These are phyloP conservation scores for Tinea trinotella DNA, from an alignment of 2,888 invertebrate species.

Conservation along the genomic window DNA sequence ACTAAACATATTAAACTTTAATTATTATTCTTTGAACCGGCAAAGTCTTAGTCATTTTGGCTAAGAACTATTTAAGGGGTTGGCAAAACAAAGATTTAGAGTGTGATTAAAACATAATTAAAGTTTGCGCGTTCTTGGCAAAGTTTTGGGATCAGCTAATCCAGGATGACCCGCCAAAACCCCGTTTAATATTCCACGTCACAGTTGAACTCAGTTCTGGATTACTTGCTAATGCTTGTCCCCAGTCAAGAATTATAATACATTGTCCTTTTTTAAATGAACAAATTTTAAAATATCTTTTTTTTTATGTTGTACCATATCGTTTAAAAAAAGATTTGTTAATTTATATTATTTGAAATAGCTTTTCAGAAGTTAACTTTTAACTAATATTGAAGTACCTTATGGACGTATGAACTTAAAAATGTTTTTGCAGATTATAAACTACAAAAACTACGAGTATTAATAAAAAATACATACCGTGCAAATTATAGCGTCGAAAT, in stretches of 20 bases:
- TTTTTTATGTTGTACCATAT: background rate
- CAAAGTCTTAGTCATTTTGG: background rate
- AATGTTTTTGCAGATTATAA: too few species aligned
- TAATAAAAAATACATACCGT: too few species aligned
- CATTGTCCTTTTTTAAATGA: too few species aligned
- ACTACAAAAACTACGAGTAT: too few species aligned
- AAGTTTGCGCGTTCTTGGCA: constrained; percentile 39
- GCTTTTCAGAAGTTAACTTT: too few species aligned
- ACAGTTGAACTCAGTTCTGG: constrained; percentile 50
- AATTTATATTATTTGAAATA: background rate
- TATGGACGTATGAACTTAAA: too few species aligned
- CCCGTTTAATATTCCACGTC: constrained; percentile 57
- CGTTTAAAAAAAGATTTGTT: background rate
- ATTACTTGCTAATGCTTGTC: constrained; percentile 45
- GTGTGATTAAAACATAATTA: constrained; percentile 41
- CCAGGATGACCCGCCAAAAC: constrained; percentile 46
- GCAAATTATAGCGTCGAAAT: too few species aligned
- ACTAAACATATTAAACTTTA: too few species aligned
- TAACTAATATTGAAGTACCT: too few species aligned
- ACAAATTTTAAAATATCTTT: too few species aligned
- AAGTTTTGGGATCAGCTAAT: constrained; percentile 48
- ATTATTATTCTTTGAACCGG: background rate
- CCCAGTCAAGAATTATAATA: background rate
- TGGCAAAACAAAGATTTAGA: constrained; percentile 17
- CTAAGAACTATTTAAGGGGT: constrained; percentile 3